These are phyloP conservation scores for Calliphora vomitoria DNA, from an alignment of 2,888 invertebrate genomes.

Conservation along the genomic window DNA sequence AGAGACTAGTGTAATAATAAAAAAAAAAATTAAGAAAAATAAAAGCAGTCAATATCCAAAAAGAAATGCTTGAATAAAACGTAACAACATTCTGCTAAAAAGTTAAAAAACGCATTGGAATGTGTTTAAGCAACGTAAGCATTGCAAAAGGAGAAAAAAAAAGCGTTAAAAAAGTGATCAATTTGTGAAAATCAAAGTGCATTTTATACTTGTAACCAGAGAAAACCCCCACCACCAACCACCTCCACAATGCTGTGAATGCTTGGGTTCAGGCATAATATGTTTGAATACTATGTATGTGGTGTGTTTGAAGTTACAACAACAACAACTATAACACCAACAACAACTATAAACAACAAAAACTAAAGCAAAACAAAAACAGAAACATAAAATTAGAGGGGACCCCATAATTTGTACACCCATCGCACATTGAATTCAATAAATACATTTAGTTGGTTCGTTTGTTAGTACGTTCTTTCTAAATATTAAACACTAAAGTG, in stretches of 20 bases:
- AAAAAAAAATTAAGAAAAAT: constrained; percentile 31
- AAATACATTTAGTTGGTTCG: not conserved
- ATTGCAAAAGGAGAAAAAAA: constrained; percentile 33
- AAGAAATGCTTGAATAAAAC: not conserved
- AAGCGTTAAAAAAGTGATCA: constrained; percentile 55
- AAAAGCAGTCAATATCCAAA: constrained; percentile 11
- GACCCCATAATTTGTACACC: constrained; percentile 17
- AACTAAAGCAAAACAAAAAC: constrained; percentile 35
- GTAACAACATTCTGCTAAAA: constrained; percentile 35
- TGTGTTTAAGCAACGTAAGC: constrained; percentile 49
- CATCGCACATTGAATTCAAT: constrained; percentile 37
- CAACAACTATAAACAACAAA: not conserved
- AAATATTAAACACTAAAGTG: constrained; percentile 60
- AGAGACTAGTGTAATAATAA: constrained; percentile 27
- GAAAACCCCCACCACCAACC: constrained; percentile 54
- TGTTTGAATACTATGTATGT: constrained; percentile 9
- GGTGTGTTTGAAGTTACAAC: constrained; percentile 33
- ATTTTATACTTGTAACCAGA: constrained; percentile 38
- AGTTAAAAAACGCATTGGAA: constrained; percentile 66
- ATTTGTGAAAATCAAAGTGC: constrained; percentile 69
- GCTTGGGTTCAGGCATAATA: not conserved
- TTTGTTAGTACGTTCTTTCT: constrained; percentile 36
- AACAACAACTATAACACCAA: constrained; percentile 25
- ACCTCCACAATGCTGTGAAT: not conserved
- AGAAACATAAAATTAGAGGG: constrained; percentile 47